These are phyloP conservation scores for Smittia sp. DNA, from an alignment of 2,888 invertebrate genomes.

Conservation along the genomic window DNA sequence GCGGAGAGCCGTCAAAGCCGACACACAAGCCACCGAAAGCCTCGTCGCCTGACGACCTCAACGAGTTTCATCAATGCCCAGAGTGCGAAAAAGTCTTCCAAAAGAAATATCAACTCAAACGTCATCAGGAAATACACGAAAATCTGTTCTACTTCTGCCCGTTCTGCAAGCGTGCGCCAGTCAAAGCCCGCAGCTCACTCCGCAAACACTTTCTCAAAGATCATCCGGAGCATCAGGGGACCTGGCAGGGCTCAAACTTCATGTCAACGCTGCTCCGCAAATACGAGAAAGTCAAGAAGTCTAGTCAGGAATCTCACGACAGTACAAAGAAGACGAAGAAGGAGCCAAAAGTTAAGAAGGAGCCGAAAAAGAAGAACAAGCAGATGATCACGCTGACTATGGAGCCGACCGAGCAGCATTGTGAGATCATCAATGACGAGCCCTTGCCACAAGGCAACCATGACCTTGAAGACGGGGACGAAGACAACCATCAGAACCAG, in stretches of 20 bases:
- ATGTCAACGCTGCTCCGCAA: slow-evolving; percentile 36
- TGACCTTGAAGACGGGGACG: slow-evolving; percentile 28
- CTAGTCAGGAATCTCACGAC: slow-evolving; percentile 35
- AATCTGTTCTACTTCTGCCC: slow-evolving; percentile 43
- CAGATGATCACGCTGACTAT: slow-evolving; percentile 24
- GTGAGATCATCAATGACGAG: slow-evolving; percentile 32
- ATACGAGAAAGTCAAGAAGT: slow-evolving; percentile 39
- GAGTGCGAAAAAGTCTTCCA: slow-evolving; percentile 41
- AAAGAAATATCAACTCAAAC: slow-evolving; percentile 39
- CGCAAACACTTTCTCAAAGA: slow-evolving; percentile 38
- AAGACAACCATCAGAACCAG: slow-evolving; percentile 32
- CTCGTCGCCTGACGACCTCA: background rate
- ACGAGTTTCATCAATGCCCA: slow-evolving; percentile 33
- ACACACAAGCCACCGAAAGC: slow-evolving; percentile 9
- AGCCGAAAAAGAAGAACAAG: slow-evolving; percentile 11
- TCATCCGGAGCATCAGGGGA: slow-evolving; percentile 35
- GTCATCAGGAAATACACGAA: slow-evolving; percentile 42
- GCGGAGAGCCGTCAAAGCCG: background rate
- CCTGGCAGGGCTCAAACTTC: slow-evolving; percentile 37
- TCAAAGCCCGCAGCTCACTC: slow-evolving; percentile 42
- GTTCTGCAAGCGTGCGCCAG: slow-evolving; percentile 41
- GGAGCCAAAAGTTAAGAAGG: slow-evolving; percentile 24
- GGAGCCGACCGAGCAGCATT: slow-evolving; percentile 11
- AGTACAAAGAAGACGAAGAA: slow-evolving; percentile 33
- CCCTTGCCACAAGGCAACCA: slow-evolving; percentile 37